phyloP scores from a whole-genome alignment of 2,888 invertebrate genomes.

The Acleris literana region DNA sequence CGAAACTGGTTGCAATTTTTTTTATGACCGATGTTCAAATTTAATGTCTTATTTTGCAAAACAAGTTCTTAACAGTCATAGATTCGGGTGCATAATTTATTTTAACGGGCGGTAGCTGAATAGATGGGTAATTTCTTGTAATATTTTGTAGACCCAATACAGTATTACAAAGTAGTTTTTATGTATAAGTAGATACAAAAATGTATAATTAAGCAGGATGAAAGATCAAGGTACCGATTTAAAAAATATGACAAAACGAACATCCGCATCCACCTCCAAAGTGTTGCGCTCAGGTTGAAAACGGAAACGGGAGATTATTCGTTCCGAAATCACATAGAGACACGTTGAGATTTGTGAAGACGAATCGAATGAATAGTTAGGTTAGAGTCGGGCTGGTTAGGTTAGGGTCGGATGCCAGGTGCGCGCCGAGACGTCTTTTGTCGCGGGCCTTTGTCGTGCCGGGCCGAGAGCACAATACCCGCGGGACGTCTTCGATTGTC shows the following conservation, averaged over 20 bases:
- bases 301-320: constrained; percentile 56
- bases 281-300: constrained; percentile 32
- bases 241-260: constrained; percentile 12
- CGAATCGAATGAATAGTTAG: constrained; percentile 43
- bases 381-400: constrained; percentile 63
- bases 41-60: constrained; percentile 51
- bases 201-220: constrained; percentile 7
- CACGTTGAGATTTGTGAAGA: constrained; percentile 54
- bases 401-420: constrained; percentile 76
- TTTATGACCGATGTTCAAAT: constrained; percentile 40
- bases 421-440: constrained; percentile 74
- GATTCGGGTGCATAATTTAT: constrained; percentile 20
- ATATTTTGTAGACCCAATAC: not conserved
- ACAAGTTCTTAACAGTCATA: constrained; percentile 29
- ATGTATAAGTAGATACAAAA: not conserved
- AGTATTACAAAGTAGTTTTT: too few species aligned
- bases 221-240: constrained; percentile 11
- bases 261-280: constrained; percentile 35
- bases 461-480: constrained; percentile 70
- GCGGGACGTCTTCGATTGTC: constrained; percentile 82
- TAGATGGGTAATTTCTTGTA: not conserved
- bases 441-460: constrained; percentile 53
- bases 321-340: constrained; percentile 48
- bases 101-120: not conserved
- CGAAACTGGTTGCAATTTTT: constrained; percentile 66